Conservation (phyloP, 2,888 invertebrate genomes). For the Rhopalosiphum nymphaeae region DNA sequence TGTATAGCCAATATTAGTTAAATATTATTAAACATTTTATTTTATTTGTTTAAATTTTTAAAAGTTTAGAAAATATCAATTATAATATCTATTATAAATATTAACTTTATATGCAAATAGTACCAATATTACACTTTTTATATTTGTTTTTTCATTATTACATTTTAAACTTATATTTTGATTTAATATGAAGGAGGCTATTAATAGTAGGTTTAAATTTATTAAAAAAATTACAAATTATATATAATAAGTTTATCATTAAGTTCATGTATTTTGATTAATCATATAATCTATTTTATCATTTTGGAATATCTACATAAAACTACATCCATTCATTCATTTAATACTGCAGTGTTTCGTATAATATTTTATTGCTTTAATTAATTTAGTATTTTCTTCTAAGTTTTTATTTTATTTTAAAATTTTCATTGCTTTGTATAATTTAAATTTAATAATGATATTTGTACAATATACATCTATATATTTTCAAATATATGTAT, state of each 20-base stretch:
- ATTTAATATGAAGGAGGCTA: slow-evolving; percentile 27
- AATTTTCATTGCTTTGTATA: slow-evolving; percentile 7
- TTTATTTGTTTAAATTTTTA: not conserved
- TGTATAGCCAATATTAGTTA: not conserved
- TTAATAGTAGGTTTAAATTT: not conserved
- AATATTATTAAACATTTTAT: not conserved
- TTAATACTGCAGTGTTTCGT: not conserved
- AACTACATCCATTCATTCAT: not conserved
- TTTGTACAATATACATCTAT: not conserved
- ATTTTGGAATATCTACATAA: not conserved
- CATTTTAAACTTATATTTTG: not conserved
- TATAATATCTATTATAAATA: not conserved
- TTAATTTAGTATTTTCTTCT: not conserved
- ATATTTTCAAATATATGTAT: not conserved
- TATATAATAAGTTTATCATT: not conserved
- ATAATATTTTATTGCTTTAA: not conserved
- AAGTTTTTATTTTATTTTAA: not conserved
- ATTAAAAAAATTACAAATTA: not conserved
- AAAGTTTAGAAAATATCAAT: not conserved
- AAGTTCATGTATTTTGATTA: not conserved
- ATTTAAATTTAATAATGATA: not conserved
- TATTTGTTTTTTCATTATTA: not conserved
- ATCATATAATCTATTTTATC: not conserved
- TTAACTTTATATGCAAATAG: not conserved
- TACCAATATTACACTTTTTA: not conserved